These are phyloP conservation scores for Thymelicus sylvestris DNA, from an alignment of 2,888 invertebrate genomes.

Conservation along the genomic window DNA sequence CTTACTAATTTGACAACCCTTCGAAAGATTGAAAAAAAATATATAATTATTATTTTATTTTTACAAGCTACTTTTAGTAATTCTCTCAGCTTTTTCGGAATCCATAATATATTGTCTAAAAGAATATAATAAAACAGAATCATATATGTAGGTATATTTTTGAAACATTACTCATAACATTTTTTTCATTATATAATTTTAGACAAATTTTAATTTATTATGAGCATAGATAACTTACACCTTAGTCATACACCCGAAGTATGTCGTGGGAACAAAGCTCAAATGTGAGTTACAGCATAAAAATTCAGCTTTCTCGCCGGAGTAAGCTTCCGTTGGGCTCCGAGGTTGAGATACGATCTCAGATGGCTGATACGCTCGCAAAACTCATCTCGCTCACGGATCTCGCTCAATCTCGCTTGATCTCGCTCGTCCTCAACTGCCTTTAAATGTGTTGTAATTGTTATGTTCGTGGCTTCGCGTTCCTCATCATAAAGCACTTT, in stretches of 20 bases:
- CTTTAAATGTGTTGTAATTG: slow-evolving; percentile 42
- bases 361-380: slow-evolving; percentile 70
- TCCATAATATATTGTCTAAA: too few relatives aligned
- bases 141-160: too few relatives aligned
- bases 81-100: too few relatives aligned
- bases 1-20: too few relatives aligned
- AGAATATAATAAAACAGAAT: too few relatives aligned
- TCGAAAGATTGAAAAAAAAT: too few relatives aligned
- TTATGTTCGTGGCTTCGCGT: slow-evolving; percentile 38
- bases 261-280: slow-evolving; percentile 66
- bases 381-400: slow-evolving; percentile 65
- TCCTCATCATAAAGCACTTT: slow-evolving; percentile 40
- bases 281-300: slow-evolving; percentile 65
- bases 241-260: slow-evolving; percentile 45
- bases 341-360: slow-evolving; percentile 64
- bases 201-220: too few relatives aligned
- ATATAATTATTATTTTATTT: too few relatives aligned
- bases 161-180: too few relatives aligned
- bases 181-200: too few relatives aligned
- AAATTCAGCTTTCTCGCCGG: slow-evolving; percentile 76
- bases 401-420: slow-evolving; percentile 39
- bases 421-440: slow-evolving; percentile 37
- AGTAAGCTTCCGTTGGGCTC: slow-evolving; percentile 72
- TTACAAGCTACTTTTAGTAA: too few relatives aligned
- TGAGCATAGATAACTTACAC: slow-evolving; percentile 31